Percentiles rank a stretch among this genome's conserved stretches.
Conservation (phyloP, 92 coral and sea anemone species). For the Parazoanthus swiftii region DNA sequence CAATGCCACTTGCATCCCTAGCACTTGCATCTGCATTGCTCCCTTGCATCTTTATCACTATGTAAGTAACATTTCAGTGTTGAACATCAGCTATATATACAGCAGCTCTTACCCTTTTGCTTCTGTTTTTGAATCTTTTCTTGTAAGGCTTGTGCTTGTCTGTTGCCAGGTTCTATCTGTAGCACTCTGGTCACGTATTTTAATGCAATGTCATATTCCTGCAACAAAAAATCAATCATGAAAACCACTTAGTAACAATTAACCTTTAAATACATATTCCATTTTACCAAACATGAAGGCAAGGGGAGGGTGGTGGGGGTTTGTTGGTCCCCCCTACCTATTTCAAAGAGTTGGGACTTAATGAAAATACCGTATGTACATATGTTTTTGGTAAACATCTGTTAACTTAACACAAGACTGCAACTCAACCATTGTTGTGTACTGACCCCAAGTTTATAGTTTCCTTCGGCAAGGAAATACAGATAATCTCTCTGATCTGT, state of each 20-base stretch:
- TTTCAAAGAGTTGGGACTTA: too few relatives aligned
- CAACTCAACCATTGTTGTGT: too few relatives aligned
- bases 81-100: too few relatives aligned
- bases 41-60: too few relatives aligned
- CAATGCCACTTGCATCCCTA: too few relatives aligned
- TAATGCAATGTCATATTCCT: constrained; percentile 86
- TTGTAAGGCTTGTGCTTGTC: constrained; percentile 78
- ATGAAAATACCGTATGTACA: too few relatives aligned
- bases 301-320: too few relatives aligned
- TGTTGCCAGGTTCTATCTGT: constrained; percentile 86
- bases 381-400: too few relatives aligned
- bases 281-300: not conserved
- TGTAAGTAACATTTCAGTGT: too few relatives aligned
- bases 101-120: constrained; percentile 65
- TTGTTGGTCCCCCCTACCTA: too few relatives aligned
- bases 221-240: constrained; percentile 1
- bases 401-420: too few relatives aligned
- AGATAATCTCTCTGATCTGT: constrained; percentile 96
- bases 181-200: constrained; percentile 82
- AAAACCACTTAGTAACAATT: not conserved
- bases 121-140: constrained; percentile 76
- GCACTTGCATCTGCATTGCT: too few relatives aligned
- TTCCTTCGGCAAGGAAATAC: constrained; percentile 89
- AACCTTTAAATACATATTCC: not conserved
- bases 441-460: constrained; percentile 88